Evolutionary conservation across 2,113 vertebrate species (phyloP), one percentile per base, ranked within the genome.

Genomic region (Spea bombifrons): DNA sequence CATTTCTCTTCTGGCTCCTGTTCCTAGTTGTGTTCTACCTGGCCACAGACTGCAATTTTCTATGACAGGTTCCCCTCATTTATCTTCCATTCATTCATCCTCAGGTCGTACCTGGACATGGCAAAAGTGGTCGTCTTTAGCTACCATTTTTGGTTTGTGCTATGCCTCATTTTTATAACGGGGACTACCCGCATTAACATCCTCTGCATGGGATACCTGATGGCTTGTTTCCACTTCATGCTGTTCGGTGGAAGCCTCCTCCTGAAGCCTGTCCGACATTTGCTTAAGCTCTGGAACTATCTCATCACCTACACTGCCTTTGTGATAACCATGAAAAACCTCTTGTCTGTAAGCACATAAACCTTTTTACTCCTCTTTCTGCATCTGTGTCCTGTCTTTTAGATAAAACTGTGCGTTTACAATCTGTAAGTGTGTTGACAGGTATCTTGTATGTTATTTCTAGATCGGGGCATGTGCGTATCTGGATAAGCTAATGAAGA

Each of bases 141-240:
- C 76, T 91, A 90, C 71, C 91, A 90, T 82, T 93, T 95, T 87
- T 93, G 92, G 92, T 84, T 92, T 83, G 90, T 91, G 75, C 86
- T 95, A 15, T 92, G 93, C 55, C 88, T 93, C 66, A 90, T 93
- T 81, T 95, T 95, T 82, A 90, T 94, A 84, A 92, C 84, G 0
- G 92, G 92, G 59, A 94, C 87, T 1, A 90, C 88, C 0, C 79
- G 88, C 16, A 90, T 93, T 77, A 91, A 84, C 67, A 82, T 93
- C 81, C 86, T 91, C 71, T 92, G 92, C 30, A 75, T 92, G 30
- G 88, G 92, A 15, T 92, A 92, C 86, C 86, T 94, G 84, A 80
- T 89, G 71, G 90, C 92, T 78, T 94, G 92, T 57, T 92, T 94
- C 82, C 90, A 92, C 83, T 92, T 93, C 81, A 88, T 90, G 92